phyloP scores from a whole-genome alignment of 2,113 vertebrate genomes.

The Montifringilla adamsi region DNA sequence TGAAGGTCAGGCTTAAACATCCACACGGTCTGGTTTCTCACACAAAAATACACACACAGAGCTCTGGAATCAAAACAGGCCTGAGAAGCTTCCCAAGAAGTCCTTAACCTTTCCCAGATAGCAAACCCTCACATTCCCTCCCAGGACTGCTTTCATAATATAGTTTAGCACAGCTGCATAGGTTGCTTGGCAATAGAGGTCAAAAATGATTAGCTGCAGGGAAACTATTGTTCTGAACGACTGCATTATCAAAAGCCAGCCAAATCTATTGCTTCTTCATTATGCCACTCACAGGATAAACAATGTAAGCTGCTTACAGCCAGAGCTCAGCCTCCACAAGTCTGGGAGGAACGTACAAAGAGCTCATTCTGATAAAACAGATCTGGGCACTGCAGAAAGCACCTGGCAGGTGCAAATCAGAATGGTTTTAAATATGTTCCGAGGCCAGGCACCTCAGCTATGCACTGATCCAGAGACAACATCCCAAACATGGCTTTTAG shows the following conservation, averaged over 20 bases:
- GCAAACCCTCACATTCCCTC: not conserved
- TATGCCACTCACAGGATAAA: conserved; percentile 63
- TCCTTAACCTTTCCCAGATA: conserved; percentile 15
- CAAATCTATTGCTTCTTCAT: conserved; percentile 61
- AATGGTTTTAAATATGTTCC: not conserved
- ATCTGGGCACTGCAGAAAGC: not conserved
- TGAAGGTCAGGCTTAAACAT: conserved; percentile 16
- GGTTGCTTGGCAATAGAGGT: conserved; percentile 66
- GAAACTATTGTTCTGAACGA: conserved; percentile 63
- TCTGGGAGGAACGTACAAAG: not conserved
- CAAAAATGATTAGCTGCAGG: conserved; percentile 66
- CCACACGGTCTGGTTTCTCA: not conserved
- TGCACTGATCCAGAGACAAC: not conserved
- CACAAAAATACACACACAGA: not conserved
- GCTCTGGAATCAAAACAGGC: conserved; percentile 21
- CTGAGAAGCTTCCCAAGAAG: not conserved
- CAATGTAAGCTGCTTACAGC: conserved; percentile 60
- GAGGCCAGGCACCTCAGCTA: not conserved
- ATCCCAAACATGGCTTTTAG: not conserved
- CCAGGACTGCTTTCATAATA: conserved; percentile 35
- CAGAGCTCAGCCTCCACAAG: conserved; percentile 30
- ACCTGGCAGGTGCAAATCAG: not conserved
- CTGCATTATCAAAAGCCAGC: conserved; percentile 47
- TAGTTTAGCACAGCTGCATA: not conserved
- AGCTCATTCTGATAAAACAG: not conserved